Base-by-base conservation (phyloP, 2,113 vertebrate genomes). In the Chroicocephalus ridibundus region DNA sequence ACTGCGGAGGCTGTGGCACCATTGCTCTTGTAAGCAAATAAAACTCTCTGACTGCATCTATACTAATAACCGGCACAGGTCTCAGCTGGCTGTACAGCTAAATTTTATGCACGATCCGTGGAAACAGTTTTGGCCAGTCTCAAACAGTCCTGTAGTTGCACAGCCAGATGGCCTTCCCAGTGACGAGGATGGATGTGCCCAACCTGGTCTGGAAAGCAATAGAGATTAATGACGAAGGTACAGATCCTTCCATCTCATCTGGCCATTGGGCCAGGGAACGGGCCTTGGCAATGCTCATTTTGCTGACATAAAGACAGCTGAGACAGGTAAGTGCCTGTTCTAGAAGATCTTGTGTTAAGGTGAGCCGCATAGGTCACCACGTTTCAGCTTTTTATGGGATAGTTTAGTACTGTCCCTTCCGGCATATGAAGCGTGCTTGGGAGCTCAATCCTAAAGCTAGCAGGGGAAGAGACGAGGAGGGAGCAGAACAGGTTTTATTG, bases 221-320 rank as follows among this genome's bases (percentile, higher is more conserved):
- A 44, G 32, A 34, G 26, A 44, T 75, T 38, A 71, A 47, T 62
- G 61, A 31, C 29, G 29, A 61, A 85, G 29, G 7, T 44, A 16
- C 9, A 13, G 69, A 81, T 11, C 12, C 19, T 66, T 83, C 44
- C n/a, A 36, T 21, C 70, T 72, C 42, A 21, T 29, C 51, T 42
- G 29, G 18, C 44, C 25, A 4, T 29, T 0, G 0, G 36, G 61
- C 21, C 34, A 77, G 15, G 31, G 47, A 44, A n/a, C 2, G 25
- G 40, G 10, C 47, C 11, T 71, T 55, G 65, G 58, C 46, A 69
- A 25, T 21, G 15, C 14, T 75, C 49, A 4, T 47, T 89, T 38
- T 89, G 9, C 77, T 91, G 69, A 61, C 44, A 14, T 15, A 44
- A 74, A 68, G 51, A 47, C 49, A 79, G 25, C 15, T 21, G 65